These are phyloP conservation scores for Eilema caniola DNA, from an alignment of 2,888 invertebrate genomes.

Conservation along the genomic window DNA sequence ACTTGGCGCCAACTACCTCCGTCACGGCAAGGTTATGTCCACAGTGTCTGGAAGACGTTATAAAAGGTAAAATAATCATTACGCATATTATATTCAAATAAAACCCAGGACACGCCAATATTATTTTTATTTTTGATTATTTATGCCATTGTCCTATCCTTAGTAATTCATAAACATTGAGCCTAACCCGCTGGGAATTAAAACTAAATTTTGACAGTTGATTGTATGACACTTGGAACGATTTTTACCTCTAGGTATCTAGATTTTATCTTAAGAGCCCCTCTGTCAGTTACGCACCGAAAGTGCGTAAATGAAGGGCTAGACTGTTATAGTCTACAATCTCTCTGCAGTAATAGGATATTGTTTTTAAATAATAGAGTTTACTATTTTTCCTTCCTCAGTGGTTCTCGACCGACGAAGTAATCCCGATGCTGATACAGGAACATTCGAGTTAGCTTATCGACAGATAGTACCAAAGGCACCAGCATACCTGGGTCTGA, in stretches of 20 bases:
- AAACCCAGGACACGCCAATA: not conserved
- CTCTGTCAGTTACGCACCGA: too few relatives aligned
- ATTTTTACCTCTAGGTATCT: too few relatives aligned
- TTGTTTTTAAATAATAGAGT: not conserved
- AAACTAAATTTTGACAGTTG: not conserved
- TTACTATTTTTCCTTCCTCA: constrained; percentile 59
- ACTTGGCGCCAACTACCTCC: constrained; percentile 95
- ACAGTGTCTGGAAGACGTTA: constrained; percentile 95
- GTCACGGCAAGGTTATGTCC: constrained; percentile 95
- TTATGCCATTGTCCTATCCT: not conserved
- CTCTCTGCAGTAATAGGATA: not conserved
- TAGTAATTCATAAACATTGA: not conserved
- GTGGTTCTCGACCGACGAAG: constrained; percentile 92
- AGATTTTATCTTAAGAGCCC: too few relatives aligned
- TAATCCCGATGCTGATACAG: constrained; percentile 92
- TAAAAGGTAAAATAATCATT: constrained; percentile 90
- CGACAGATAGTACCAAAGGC: constrained; percentile 92
- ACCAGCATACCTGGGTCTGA: constrained; percentile 93
- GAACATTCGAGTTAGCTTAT: constrained; percentile 93
- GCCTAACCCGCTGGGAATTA: not conserved
- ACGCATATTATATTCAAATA: not conserved
- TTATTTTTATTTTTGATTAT: not conserved
- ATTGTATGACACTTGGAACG: too few relatives aligned
- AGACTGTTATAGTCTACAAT: too few relatives aligned
- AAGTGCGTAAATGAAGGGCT: too few relatives aligned